These are phyloP conservation scores for Palythoa grandis DNA, from an alignment of 92 coral and sea anemone genomes.

Conservation along the genomic window DNA sequence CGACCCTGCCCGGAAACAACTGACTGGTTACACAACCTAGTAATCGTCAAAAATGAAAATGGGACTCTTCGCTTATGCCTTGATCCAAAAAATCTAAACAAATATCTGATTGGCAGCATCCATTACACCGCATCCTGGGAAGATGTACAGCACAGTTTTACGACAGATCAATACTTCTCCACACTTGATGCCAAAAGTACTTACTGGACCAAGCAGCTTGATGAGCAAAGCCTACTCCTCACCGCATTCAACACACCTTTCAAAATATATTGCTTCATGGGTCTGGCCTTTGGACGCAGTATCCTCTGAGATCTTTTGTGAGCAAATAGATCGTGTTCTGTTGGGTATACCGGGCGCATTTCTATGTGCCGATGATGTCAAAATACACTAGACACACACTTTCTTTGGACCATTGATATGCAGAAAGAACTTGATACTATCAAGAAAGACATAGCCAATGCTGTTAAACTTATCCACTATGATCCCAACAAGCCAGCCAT, in stretches of 20 bases:
- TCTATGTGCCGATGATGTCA: constrained; percentile 75
- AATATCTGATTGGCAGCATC: constrained; percentile 18
- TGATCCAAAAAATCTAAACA: constrained; percentile 53
- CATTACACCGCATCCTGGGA: constrained; percentile 78
- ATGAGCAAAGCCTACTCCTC: constrained; percentile 68
- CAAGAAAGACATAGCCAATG: constrained; percentile 64
- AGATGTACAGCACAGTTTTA: constrained; percentile 62
- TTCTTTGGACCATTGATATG: no score
- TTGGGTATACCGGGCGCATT: constrained; percentile 61
- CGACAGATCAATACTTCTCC: constrained; percentile 57
- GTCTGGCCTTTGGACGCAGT: constrained; percentile 68
- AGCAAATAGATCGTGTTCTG: constrained; percentile 63
- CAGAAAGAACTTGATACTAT: constrained; percentile 69
- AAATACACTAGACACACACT: constrained; percentile 60
- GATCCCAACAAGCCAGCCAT: constrained; percentile 58
- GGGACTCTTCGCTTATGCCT: constrained; percentile 67
- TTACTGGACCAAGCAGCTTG: no score
- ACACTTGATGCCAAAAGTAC: no score
- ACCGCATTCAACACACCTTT: constrained; percentile 72
- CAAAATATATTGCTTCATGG: constrained; percentile 66
- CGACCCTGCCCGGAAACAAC: no score
- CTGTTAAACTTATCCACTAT: no score
- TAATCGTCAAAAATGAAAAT: constrained; percentile 66
- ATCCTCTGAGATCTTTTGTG: no score
- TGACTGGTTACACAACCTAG: constrained; percentile 69